Evolutionary conservation across 2,888 invertebrate species (phyloP), one percentile per base, ranked within the genome.

Genomic region (Dolichomitus sp.): DNA sequence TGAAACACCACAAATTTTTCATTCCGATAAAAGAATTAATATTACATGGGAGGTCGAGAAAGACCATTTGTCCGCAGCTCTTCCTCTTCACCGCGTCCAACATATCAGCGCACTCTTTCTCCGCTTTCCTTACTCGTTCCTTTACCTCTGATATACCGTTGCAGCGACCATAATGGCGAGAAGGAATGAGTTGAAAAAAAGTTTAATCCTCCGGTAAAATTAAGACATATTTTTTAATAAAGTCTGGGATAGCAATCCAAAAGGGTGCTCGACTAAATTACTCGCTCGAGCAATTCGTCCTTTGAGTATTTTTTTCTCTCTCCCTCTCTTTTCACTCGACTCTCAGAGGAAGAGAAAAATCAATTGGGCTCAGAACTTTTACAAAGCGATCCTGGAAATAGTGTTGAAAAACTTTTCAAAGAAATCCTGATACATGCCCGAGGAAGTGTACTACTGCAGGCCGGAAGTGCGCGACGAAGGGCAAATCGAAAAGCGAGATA

Each of bases 201-300:
- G 83, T 45, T 54, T 48, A 30, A 65, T 57, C 70, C 87, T 68
- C 75, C 69, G 76, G 86, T 80, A 59, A 87, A 91, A 91, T 91
- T 88, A 90, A 89, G 89, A 90, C 87, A 90, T 88, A 90, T 90
- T 91, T 91, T 91, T 89, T 87, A 90, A 90, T 89, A 89, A 91
- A 88, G 79, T 85, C 84, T n/a, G 12, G 27, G 88, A 89, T 88
- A 86, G 85, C 87, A 84, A 88, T 90, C 87, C 74, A 68, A 75
- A 79, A 69, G 57, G 59, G 70, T 42, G 3, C 33, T 48, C 65
- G 48, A 48, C 23, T 70, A 57, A 65, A 50, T 75, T 40, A 59
- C 57, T 72, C 40, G 19, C 40, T 70, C 57, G 30, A 23, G 17
- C 63, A 54, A 66, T 72, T 23, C 50, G 30, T 66, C 69, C 19